Evolutionary conservation across 2,888 invertebrate species (phyloP), one percentile per base, ranked within the genome.

Genomic region (Mesorhabditis sp.): DNA sequence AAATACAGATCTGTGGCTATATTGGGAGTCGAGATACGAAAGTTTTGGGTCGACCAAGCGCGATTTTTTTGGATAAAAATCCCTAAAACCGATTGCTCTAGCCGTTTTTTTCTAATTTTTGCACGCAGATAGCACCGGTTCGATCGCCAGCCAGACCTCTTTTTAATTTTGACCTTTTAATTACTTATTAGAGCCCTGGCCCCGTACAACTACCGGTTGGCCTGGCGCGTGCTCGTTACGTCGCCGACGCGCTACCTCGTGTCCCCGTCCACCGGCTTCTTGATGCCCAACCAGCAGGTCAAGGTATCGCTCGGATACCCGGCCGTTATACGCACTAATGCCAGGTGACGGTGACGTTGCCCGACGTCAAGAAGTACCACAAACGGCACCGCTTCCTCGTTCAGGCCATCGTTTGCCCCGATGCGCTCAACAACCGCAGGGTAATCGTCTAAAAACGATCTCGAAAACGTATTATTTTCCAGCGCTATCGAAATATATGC

Each of bases 211-310:
- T 50, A 7, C 15, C 63, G 63, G 6, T n/a, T 62, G 13, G 28
- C n/a, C 41, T 62, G 63, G 63, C 63, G 63, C 15, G 63, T 62
- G 7, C 41, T 62, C 15, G 10, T 6, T 15, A 62, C 10, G n/a
- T 10, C 63, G 6, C 63, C 63, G n/a, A 62, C n/a, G 10, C 63
- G 63, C 63, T 62, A 62, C 28, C n/a, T 62, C 63, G 63, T 62
- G 13, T 62, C 41, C 6, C 63, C 63, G 6, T 62, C 63, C 63
- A 62, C n/a, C 63, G 63, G 63, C 10, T 62, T 62, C 63, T 15
- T 62, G n/a, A 28, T 15, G 7, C 63, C 10, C n/a, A 28, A 28
- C 15, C 13, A 62, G 3, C 7, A 28, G n/a, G 15, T 62, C 6
- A n/a, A 7, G 63, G 63, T 41, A 28, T 62, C 6, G 41, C n/a